Evolutionary conservation across 2,797 vertebrate genomes (phyloP), one percentile per base, ranked within the genome.

Genomic region (Hephaestus fuliginosus): DNA sequence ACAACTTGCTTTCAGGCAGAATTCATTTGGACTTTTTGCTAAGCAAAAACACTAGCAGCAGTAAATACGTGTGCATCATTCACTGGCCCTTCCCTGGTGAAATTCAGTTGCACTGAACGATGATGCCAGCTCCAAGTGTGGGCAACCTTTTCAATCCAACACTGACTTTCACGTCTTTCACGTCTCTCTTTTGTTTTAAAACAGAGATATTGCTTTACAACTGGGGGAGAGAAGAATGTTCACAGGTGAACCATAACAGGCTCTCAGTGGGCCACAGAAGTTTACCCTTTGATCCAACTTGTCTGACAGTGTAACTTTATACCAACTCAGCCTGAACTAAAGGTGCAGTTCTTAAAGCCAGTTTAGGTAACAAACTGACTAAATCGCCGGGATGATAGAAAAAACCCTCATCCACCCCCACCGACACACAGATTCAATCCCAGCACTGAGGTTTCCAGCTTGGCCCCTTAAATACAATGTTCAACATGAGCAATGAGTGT

Each of bases 211-310:
- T 48, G 55, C 41, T 56, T 57, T 18, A 36, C 33, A 48, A 25
- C 60, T 1, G 1, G 10, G 20, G 69, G 6, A 58, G 25, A 33
- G 28, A 9, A 20, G 22, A 48, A 39, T 51, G 66, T 70, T 67
- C 33, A 66, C 39, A 63, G 12, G 44, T 53, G 30, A 65, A 72
- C 22, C 18, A 18, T 28, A 62, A 52, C 61, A 74, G 60, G 28
- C 22, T 43, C 13, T 53, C 12, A 63, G 48, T 48, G 62, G 39
- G 7, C 22, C 33, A 7, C 30, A 65, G 18, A 18, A 22, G 18
- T 66, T 13, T 15, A 39, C 12, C n/a, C 64, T 64, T 51, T 44
- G 44, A 65, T 72, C 57, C 30, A 49, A 43, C 30, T 67, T 46
- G 20, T 41, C 56, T 62, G 20, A 62, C 17, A 48, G 57, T 20